Evolutionary conservation across 2,797 vertebrate species (phyloP).

Genomic region (Allobates femoralis): DNA sequence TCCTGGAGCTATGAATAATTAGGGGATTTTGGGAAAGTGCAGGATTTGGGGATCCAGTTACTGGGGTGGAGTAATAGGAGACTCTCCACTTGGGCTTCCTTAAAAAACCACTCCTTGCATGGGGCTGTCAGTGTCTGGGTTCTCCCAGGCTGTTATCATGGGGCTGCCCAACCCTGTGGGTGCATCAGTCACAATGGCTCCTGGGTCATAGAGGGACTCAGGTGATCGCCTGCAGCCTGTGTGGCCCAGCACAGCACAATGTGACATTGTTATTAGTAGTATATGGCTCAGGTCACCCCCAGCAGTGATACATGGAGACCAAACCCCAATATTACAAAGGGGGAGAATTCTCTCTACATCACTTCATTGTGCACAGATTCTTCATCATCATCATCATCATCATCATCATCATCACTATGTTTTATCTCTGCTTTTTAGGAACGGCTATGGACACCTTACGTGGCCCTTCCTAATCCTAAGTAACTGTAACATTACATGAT

Average conservation of each 20-base stretch:
- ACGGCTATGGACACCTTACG: no score
- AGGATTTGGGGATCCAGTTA: neutral
- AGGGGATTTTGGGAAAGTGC: neutral
- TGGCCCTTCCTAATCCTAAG: no score
- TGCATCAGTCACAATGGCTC: neutral
- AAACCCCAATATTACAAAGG: no score
- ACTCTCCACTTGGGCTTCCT: neutral
- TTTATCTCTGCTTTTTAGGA: no score
- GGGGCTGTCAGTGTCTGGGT: slow-evolving; percentile 28
- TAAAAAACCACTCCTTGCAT: slow-evolving; percentile 50
- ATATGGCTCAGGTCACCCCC: neutral
- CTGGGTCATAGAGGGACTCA: neutral
- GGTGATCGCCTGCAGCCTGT: neutral
- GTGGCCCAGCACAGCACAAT: neutral
- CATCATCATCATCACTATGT: no score
- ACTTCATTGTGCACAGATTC: no score
- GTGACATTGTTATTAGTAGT: no score
- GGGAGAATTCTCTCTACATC: no score
- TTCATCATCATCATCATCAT: no score
- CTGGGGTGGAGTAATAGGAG: no score
- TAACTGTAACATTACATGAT: no score
- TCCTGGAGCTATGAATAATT: neutral
- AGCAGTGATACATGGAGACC: no score
- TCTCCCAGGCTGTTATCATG: slow-evolving; percentile 9
- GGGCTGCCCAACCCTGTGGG: slow-evolving; percentile 22